Evolutionary conservation across 2,888 invertebrate genomes (phyloP), one percentile per base, ranked within the genome.

Genomic region (Calameuta pallipes): DNA sequence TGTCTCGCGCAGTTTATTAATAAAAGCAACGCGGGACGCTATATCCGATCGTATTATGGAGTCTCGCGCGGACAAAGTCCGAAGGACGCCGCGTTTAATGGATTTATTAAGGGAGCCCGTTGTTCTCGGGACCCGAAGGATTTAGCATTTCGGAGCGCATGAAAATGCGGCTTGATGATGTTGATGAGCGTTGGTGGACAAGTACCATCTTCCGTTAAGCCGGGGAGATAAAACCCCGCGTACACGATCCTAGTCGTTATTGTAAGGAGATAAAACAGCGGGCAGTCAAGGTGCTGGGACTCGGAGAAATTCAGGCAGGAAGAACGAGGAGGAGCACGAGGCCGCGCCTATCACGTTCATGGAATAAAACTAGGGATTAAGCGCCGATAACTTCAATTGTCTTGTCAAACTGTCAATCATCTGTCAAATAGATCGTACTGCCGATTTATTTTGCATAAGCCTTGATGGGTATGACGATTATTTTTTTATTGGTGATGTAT

Each of bases 181-280:
- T 78, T 84, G 84, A 84, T 80, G 81, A 83, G 84, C 84, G 84
- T 84, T 83, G 84, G 84, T 83, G 84, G 84, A 84, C 84, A 84
- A 79, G 80, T 35, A 34, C 71, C 75, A 80, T 76, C 76, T 76
- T 35, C 6, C 3, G 71, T 71, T 35, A 34, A 31, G 71, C 35
- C 71, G 3, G 11, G 71, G 71, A 71, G 71, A 71, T 30, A 71
- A 71, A 71, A 33, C 3, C 71, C 9, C 30, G 71, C 30, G 71
- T 71, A 71, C 31, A 71, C 31, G 71, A 3, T 9, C 30, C 71
- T 71, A 71, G 71, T 71, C 71, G 71, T 35, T 56, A 56, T 23
- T 56, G 56, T 56, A 23, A 56, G 36, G 75, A 79, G 70, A 76
- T 82, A 76, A 78, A 69, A 35, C 75, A n/a, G 74, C 69, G n/a